Evolutionary conservation across 1,140 invertebrate species (phyloP), one percentile per base, ranked within the genome.

Genomic region (Lordiphosa stackelbergi): DNA sequence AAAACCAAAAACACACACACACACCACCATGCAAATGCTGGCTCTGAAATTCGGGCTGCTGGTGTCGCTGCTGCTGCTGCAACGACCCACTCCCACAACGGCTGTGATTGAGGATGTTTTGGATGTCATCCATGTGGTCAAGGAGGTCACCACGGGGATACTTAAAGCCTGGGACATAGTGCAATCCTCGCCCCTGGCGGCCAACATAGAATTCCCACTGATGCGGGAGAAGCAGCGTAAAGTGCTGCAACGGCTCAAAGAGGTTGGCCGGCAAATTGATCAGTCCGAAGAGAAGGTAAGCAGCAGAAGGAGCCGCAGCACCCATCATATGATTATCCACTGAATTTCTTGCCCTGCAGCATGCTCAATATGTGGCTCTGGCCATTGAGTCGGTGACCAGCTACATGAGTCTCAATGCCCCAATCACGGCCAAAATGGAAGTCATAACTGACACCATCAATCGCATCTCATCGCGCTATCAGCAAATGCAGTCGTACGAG

Each of bases 141-240:
- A 91, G 45, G 91, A 92, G 48, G 89, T 93, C 1, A 85, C 90
- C 3, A 88, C 89, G 4, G 89, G 91, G 1, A 79, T 91, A 7
- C 71, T 92, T 0, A 91, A 91, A 53, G 90, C 91, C 2, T 92
- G 91, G 91, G 90, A 93, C 37, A 69, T 92, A 12, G 88, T 93
- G 6, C 88, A 90, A 60, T 88, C 89, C 5, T 89, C 89, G 7
- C 89, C 91, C 8, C 83, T 89, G 2, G 84, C 87, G 4, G 88
- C 90, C 0, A 89, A 89, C 9, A 89, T 91, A 2, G 90, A 91
- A 11, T 87, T 91, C 48, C 91, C 92, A 1, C 72, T 92, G 13
- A 73, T 91, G 19, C 89, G 89, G 22, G 85, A 88, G 48, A 89
- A 90, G 64, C 91, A 93, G 53, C 88, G 88, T 36, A 87, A 89